Percentiles rank a stretch among this genome's conserved stretches.
phyloP scores from a whole-genome alignment of 2,113 vertebrate species.

The Fulica atra region DNA sequence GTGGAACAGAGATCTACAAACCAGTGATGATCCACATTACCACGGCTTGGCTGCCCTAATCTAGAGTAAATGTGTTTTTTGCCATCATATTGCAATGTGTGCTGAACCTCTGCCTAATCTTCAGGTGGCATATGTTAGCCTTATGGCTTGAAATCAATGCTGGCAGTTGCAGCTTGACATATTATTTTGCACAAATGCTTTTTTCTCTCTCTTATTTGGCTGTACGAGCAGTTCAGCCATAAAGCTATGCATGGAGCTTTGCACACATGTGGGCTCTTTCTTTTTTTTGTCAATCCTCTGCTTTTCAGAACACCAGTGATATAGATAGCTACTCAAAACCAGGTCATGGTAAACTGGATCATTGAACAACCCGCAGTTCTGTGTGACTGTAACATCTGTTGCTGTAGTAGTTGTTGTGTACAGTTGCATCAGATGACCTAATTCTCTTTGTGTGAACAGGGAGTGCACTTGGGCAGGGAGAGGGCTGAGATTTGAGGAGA shows the following conservation, averaged over 20 bases:
- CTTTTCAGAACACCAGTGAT: neutral
- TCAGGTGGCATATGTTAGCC: neutral
- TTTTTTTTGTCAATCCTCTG: neutral
- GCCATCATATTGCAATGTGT: neutral
- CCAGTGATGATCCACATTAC: neutral
- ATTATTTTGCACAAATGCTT: neutral
- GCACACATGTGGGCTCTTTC: neutral
- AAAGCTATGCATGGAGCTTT: neutral
- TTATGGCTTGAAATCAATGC: neutral
- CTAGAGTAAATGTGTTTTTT: neutral
- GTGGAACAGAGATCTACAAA: neutral
- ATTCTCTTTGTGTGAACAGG: neutral
- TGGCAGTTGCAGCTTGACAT: neutral
- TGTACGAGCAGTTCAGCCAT: neutral
- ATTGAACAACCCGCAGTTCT: neutral
- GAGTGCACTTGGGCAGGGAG: neutral
- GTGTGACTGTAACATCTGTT: constrained; percentile 3
- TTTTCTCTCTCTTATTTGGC: neutral
- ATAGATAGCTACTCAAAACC: neutral
- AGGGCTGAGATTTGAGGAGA: neutral
- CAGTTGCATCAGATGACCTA: neutral
- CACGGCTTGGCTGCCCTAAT: neutral
- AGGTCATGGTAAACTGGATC: neutral
- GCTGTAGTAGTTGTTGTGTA: constrained; percentile 8
- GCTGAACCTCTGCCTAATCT: neutral